phyloP scores from a whole-genome alignment of 2,797 vertebrate species.

The Cebuella pygmaea region DNA sequence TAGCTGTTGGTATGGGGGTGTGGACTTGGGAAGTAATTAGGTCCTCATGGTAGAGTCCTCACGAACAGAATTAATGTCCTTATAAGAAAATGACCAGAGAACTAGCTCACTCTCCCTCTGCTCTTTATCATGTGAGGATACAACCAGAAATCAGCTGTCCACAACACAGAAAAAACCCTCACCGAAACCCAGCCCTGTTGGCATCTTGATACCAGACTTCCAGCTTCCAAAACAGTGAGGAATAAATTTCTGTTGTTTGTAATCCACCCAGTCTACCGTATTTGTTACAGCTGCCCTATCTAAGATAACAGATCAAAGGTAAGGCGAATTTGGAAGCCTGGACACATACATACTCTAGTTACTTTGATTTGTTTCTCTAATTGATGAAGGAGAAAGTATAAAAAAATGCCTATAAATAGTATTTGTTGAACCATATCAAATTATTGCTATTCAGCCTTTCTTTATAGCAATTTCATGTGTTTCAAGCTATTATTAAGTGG shows the following conservation, averaged over 20 bases:
- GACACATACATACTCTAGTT: not conserved
- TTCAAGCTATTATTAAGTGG: not conserved
- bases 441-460: not conserved
- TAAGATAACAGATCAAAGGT: not conserved
- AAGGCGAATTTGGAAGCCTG: not conserved
- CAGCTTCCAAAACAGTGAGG: not conserved
- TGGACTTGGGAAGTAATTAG: too few relatives aligned
- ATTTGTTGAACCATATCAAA: not conserved
- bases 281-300: not conserved
- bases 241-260: not conserved
- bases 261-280: not conserved
- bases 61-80: not conserved
- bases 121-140: not conserved
- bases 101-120: not conserved
- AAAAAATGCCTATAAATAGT: not conserved
- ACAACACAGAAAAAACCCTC: not conserved
- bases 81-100: not conserved
- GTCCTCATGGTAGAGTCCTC: not conserved
- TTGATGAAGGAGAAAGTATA: not conserved
- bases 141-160: not conserved
- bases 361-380: conserved; percentile 15
- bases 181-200: not conserved
- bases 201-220: too few relatives aligned
- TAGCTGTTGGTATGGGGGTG: not conserved
- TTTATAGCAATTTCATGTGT: not conserved